phyloP scores from a whole-genome alignment of 2,113 vertebrate species.

The Rhinoptilus africanus region DNA sequence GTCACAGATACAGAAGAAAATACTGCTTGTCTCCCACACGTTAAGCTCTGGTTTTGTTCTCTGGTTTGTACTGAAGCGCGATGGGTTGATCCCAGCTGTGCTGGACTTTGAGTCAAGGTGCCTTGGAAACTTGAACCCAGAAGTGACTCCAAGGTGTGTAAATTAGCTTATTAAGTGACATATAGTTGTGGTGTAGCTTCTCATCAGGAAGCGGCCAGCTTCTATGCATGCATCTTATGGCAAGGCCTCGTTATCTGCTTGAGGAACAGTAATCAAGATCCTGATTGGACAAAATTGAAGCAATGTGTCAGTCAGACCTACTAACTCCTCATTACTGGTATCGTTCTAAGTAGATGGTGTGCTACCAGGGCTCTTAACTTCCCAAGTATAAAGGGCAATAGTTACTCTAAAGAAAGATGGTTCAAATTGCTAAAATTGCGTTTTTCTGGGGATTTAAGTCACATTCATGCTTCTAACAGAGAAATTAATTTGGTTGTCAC shows the following conservation, averaged over 20 bases:
- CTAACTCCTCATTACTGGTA: not conserved
- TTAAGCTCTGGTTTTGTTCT: not conserved
- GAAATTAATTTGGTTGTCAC: constrained; percentile 47
- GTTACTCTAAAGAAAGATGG: not conserved
- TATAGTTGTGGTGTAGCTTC: not conserved
- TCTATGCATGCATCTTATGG: not conserved
- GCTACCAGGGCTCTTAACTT: not conserved
- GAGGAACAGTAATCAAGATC: not conserved
- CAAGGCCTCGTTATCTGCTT: not conserved
- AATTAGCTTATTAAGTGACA: not conserved
- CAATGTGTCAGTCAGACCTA: not conserved
- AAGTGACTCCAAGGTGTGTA: not conserved
- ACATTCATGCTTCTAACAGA: not conserved
- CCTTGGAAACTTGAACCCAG: not conserved
- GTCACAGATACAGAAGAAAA: not conserved
- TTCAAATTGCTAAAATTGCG: not conserved
- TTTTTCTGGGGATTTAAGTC: not conserved
- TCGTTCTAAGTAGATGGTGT: not conserved
- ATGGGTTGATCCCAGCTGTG: not conserved
- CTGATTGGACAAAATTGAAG: not conserved
- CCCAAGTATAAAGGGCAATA: not conserved
- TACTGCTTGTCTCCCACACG: not conserved
- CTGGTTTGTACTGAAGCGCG: not conserved
- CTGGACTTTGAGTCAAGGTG: not conserved
- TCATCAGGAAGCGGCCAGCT: not conserved